phyloP scores from a whole-genome alignment of 1,140 invertebrate genomes.

The Melipona quadrifasciata region DNA sequence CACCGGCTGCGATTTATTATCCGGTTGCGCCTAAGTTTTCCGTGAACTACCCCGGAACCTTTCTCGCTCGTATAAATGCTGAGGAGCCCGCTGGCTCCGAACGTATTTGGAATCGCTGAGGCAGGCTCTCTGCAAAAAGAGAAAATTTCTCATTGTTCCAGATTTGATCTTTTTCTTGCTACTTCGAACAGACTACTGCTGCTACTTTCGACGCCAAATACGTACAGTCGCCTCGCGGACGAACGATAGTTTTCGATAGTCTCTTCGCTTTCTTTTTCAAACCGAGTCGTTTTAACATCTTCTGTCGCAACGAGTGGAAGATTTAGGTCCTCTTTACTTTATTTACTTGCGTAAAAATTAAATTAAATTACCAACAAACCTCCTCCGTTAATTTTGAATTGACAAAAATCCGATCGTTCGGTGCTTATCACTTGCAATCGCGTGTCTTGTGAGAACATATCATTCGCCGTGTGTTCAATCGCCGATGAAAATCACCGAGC shows the following conservation, averaged over 20 bases:
- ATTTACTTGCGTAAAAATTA: neutral
- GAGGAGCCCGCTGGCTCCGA: slow-evolving; percentile 24
- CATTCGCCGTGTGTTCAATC: neutral
- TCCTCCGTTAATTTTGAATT: neutral
- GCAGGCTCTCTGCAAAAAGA: neutral
- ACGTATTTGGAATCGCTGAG: slow-evolving; percentile 29
- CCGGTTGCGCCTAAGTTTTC: slow-evolving; percentile 15
- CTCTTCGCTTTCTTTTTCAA: neutral
- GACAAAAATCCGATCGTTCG: neutral
- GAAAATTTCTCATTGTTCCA: slow-evolving; percentile 51
- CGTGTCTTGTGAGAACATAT: neutral
- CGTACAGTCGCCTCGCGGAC: neutral
- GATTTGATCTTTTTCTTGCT: slow-evolving; percentile 23
- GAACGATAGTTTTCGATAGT: neutral
- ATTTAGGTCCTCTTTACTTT: neutral
- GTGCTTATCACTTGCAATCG: neutral
- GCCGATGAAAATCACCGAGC: neutral
- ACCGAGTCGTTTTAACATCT: neutral
- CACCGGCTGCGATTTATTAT: slow-evolving; percentile 32
- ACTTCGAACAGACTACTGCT: neutral
- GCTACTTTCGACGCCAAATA: slow-evolving; percentile 17
- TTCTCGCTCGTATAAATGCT: slow-evolving; percentile 27
- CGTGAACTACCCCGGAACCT: slow-evolving; percentile 22
- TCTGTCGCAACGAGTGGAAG: neutral
- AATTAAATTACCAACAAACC: neutral